phyloP scores from a whole-genome alignment of 2,797 vertebrate genomes.

The Coracias cyanogaster region DNA sequence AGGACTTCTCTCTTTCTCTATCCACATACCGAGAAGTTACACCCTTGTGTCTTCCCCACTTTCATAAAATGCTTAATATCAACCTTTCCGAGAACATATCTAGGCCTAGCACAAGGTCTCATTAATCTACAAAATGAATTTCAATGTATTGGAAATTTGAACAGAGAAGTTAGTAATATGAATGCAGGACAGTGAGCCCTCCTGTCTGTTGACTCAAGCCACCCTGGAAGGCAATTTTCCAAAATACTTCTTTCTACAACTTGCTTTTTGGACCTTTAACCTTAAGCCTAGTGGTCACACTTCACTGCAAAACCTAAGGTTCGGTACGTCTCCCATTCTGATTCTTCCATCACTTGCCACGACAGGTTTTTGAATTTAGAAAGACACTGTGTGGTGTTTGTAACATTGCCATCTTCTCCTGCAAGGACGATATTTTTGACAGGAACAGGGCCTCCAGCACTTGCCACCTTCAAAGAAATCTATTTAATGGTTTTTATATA shows the following conservation, averaged over 20 bases:
- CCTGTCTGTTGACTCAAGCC: not conserved
- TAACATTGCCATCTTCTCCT: not conserved
- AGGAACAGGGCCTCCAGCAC: accelerated
- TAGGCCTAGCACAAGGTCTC: not conserved
- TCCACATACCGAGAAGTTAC: not conserved
- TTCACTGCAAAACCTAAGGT: not conserved
- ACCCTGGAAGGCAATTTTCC: not conserved
- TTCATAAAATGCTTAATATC: not conserved
- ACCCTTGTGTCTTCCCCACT: not conserved
- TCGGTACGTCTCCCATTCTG: not conserved
- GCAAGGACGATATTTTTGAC: not conserved
- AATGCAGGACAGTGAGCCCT: not conserved
- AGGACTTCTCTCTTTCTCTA: not conserved
- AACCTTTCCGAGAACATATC: not conserved
- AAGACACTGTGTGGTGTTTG: not conserved
- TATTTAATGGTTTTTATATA: not conserved
- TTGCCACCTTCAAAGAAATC: not conserved
- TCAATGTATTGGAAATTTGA: not conserved
- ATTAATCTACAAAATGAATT: not conserved
- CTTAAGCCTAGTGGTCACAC: not conserved
- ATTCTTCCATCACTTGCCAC: not conserved
- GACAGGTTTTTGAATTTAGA: not conserved
- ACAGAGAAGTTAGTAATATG: not conserved
- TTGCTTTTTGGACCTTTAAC: not conserved
- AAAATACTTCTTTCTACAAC: not conserved